Base-by-base conservation (phyloP, 2,888 invertebrate species). In the Andrena bicolor region DNA sequence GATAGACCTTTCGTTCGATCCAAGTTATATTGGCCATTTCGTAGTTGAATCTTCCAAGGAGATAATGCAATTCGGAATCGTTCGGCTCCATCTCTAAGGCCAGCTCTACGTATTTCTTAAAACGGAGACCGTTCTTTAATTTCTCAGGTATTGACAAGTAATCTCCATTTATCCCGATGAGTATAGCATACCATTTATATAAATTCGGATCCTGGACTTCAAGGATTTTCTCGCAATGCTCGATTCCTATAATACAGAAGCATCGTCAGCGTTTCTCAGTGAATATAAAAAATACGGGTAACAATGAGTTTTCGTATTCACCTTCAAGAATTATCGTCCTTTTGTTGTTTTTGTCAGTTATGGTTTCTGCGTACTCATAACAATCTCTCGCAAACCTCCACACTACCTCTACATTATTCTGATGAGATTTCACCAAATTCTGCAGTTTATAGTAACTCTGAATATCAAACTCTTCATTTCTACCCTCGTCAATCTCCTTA, bases 171-270 rank as follows among this genome's bases (percentile, higher is more conserved):
- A 95, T 94, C 20, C 97, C 97, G 65, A 96, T 90, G 16, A 96
- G 94, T 65, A 97, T 96, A 2, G 97, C 97, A 92, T 95, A 96
- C 97, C 97, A 97, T 93, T 97, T 97, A 92, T 97, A 96, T 20
- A 96, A 95, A 88, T 96, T 95, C 0, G 95, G 94, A 88, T 95
- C 94, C 26, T 94, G 90, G 0, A 94, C 92, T 64, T 94, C 91
- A 30, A 97, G 90, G 26, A 96, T 95, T 79, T 92, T 92, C 71
- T 94, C 93, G 71, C 96, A 96, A 81, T 94, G 94, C 51, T 95
- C 94, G 64, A 95, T 94, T 64, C 96, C 96, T 96, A 51, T 49
- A 49, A 74, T 20, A 69, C 63, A 41, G 28, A 41, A 23, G 23
- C n/a, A 64, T 51, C 23, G 10, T 10, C 26, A 41, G 64, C 48